Evolutionary conservation across 2,113 vertebrate genomes (phyloP).

Genomic region (Pycnonotus jocosus): DNA sequence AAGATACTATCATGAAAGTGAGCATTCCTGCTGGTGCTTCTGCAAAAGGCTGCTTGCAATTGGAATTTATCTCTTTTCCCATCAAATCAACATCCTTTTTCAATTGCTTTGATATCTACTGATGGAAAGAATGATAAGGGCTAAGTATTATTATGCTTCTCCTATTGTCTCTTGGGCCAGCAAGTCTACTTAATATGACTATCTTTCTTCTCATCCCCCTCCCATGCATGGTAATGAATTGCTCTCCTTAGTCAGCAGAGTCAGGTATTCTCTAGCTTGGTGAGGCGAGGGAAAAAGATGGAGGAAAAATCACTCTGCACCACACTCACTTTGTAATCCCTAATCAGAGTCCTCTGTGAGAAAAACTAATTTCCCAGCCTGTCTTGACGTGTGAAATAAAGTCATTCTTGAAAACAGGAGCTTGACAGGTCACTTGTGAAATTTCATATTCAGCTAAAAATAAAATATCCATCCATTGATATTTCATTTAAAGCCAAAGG

Average conservation of each 20-base stretch:
- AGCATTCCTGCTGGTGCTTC: neutral
- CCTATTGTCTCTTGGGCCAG: neutral
- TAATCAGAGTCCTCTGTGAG: slow-evolving; percentile 60
- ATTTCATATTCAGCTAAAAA: slow-evolving; percentile 69
- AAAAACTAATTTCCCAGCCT: slow-evolving; percentile 73
- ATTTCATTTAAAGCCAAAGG: slow-evolving; percentile 67
- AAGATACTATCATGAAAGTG: neutral
- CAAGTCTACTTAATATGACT: neutral
- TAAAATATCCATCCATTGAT: slow-evolving; percentile 72
- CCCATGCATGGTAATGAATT: neutral
- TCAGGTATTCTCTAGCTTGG: neutral
- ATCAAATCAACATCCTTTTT: slow-evolving; percentile 23
- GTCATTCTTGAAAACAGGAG: slow-evolving; percentile 62
- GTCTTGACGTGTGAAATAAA: slow-evolving; percentile 70
- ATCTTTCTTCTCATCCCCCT: neutral
- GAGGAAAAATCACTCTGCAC: slow-evolving; percentile 12
- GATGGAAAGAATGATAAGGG: slow-evolving; percentile 10
- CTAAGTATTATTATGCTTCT: slow-evolving; percentile 1
- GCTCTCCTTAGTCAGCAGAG: slow-evolving; percentile 25
- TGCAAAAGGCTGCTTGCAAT: neutral
- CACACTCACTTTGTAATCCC: slow-evolving; percentile 56
- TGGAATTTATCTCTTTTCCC: neutral
- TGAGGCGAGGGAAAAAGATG: neutral
- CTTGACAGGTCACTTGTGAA: slow-evolving; percentile 62
- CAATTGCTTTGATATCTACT: slow-evolving; percentile 20